phyloP scores from a whole-genome alignment of 1,140 invertebrate species.

The Drosophila miranda region DNA sequence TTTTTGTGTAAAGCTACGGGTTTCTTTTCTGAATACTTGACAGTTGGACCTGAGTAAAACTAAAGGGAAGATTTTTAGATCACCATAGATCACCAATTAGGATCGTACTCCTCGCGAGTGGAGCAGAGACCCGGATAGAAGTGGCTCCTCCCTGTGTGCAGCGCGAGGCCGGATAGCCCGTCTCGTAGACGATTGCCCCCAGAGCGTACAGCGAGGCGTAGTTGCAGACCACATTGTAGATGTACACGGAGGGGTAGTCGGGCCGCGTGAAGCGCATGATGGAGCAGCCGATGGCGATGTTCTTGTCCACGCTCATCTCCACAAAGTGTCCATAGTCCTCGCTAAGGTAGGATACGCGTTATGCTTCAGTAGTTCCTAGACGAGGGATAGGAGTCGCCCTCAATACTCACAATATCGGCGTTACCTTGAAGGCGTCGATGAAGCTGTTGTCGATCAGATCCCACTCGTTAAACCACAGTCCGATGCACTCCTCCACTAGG shows the following conservation, averaged over 20 bases:
- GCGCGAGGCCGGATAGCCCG: constrained; percentile 51
- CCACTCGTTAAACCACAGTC: constrained; percentile 75
- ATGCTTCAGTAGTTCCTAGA: background rate
- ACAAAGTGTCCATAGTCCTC: constrained; percentile 81
- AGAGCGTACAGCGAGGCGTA: constrained; percentile 74
- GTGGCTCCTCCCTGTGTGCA: constrained; percentile 72
- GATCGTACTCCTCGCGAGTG: constrained; percentile 63
- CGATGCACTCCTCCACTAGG: constrained; percentile 67
- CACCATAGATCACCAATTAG: constrained; percentile 69
- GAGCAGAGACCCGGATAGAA: constrained; percentile 78
- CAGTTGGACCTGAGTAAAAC: constrained; percentile 52
- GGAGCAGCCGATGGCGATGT: constrained; percentile 67
- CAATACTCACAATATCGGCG: constrained; percentile 72
- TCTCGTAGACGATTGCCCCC: constrained; percentile 65
- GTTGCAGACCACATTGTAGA: constrained; percentile 78
- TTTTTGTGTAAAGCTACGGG: constrained; percentile 31
- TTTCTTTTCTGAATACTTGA: constrained; percentile 47
- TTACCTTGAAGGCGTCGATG: constrained; percentile 66
- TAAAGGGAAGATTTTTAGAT: constrained; percentile 1
- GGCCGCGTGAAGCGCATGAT: constrained; percentile 74
- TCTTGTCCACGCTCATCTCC: constrained; percentile 77
- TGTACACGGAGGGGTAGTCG: constrained; percentile 71
- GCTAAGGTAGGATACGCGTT: constrained; percentile 20
- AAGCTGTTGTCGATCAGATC: constrained; percentile 71
- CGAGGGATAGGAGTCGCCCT: too few species aligned